A percentile compares a stretch with the other conserved stretches of the same genome.
Evolutionary conservation across 2,888 invertebrate species (phyloP).

Genomic region (Microchrysa polita): DNA sequence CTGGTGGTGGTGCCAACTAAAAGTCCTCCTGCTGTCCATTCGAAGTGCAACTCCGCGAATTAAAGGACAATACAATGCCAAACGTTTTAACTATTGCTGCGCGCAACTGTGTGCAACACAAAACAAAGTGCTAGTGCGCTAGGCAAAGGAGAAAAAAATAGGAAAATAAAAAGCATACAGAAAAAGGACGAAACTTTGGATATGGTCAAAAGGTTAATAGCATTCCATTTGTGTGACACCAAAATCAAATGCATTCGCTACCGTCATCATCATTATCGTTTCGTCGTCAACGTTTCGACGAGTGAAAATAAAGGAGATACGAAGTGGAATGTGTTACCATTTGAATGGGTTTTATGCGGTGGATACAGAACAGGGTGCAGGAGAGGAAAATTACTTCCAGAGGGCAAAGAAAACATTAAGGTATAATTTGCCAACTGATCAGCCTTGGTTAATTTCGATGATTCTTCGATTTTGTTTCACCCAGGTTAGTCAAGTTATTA

Average conservation of each 20-base stretch:
- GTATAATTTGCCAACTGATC: too few relatives aligned
- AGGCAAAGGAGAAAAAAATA: too few relatives aligned
- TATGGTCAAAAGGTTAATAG: conserved; percentile 30
- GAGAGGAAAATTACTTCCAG: too few relatives aligned
- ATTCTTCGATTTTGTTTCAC: too few relatives aligned
- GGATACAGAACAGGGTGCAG: too few relatives aligned
- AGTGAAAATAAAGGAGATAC: too few relatives aligned
- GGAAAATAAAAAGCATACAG: too few relatives aligned
- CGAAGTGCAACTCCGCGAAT: not conserved
- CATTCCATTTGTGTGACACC: conserved; percentile 38
- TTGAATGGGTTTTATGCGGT: too few relatives aligned
- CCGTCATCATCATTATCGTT: not conserved
- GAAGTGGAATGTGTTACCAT: too few relatives aligned
- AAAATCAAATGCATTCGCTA: conserved; percentile 37
- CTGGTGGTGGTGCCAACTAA: not conserved
- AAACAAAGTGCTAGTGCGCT: not conserved
- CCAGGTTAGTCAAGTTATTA: too few relatives aligned
- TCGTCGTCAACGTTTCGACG: conserved; percentile 11
- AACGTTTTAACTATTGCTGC: conserved; percentile 12
- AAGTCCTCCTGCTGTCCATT: not conserved
- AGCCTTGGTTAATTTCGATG: too few relatives aligned
- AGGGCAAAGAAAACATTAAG: too few relatives aligned
- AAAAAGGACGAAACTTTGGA: conserved; percentile 14
- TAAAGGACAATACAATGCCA: conserved; percentile 5
- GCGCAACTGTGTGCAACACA: conserved; percentile 15